Base-by-base conservation (phyloP, 2,888 invertebrate species). In the Lycia hirtaria region DNA sequence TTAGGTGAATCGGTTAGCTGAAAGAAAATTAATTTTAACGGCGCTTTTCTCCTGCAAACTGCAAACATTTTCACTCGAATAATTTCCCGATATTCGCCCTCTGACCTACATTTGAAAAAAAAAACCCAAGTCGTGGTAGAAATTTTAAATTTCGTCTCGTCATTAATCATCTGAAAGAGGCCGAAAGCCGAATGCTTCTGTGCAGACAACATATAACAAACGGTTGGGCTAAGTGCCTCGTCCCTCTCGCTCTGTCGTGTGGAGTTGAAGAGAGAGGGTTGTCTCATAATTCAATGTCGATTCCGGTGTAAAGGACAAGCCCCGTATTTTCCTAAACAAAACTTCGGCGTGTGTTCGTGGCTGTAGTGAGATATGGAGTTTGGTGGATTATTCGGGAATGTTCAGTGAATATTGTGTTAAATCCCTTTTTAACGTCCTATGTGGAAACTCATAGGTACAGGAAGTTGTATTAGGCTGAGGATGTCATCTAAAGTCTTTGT, bases 141-240 rank as follows among this genome's bases (percentile, higher is more conserved):
- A 79, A 76, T 83, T 83, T 81, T 71, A 82, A 81, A 81, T 81
- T 81, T 81, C 75, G 69, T 64, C 68, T 71, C 65, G 65, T 78
- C 83, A 83, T 85, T 81, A 83, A 84, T 85, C 84, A 84, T 82
- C 78, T 74, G 73, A 72, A 76, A 68, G 69, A 75, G 75, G 75
- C 75, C 72, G 74, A 78, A 76, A 75, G 74, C 73, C 76, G 73
- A 77, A 75, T 77, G 78, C 76, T 70, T 73, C 78, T 73, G 75
- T 69, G 80, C 72, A 81, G 83, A 79, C 82, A 78, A 75, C 78
- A 75, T 72, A 80, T 76, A 81, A 81, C 81, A 78, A 83, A 82
- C 81, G 77, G 79, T 69, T 69, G 69, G 73, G 73, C 77, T 78
- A 75, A 78, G 75, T 75, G 73, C 73, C 69, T 68, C 53, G 55